phyloP scores from a whole-genome alignment of 2,113 vertebrate genomes.

The Pseudopodoces humilis region DNA sequence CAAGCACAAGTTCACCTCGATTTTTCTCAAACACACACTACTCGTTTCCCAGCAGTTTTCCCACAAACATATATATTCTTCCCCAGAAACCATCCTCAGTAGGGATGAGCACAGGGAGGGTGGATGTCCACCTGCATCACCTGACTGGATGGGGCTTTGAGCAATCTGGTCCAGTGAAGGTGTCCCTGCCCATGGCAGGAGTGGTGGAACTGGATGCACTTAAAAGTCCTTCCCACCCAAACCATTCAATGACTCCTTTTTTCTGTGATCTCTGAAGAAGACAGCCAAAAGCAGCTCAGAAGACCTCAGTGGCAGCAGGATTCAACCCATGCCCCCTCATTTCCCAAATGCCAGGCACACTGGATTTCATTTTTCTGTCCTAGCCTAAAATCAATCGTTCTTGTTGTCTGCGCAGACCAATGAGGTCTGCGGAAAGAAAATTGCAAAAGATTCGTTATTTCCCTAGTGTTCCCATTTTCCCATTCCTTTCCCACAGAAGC shows the following conservation, averaged over 20 bases:
- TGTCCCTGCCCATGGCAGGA: not conserved
- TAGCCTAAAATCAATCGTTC: not conserved
- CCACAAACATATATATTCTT: not conserved
- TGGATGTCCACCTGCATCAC: not conserved
- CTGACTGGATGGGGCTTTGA: rapidly evolving
- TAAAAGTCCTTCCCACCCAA: not conserved
- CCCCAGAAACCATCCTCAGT: not conserved
- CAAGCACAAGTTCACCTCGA: rapidly evolving
- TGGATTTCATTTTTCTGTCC: not conserved
- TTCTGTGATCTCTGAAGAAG: not conserved
- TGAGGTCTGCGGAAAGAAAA: conserved; percentile 21
- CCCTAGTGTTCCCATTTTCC: conserved; percentile 46
- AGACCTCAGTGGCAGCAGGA: not conserved
- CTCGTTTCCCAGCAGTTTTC: not conserved
- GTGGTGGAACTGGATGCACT: not conserved
- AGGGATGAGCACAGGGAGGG: not conserved
- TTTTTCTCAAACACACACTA: not conserved
- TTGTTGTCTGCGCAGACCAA: not conserved
- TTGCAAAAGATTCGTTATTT: conserved; percentile 56
- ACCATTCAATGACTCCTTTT: not conserved
- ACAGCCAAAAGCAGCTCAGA: not conserved
- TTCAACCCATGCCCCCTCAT: not conserved
- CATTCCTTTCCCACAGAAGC: conserved; percentile 63
- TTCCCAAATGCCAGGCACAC: not conserved
- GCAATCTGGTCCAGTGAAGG: not conserved